These are phyloP conservation scores for Enteromius unitaeniatus DNA, from an alignment of 2,797 vertebrate genomes.

Conservation along the genomic window DNA sequence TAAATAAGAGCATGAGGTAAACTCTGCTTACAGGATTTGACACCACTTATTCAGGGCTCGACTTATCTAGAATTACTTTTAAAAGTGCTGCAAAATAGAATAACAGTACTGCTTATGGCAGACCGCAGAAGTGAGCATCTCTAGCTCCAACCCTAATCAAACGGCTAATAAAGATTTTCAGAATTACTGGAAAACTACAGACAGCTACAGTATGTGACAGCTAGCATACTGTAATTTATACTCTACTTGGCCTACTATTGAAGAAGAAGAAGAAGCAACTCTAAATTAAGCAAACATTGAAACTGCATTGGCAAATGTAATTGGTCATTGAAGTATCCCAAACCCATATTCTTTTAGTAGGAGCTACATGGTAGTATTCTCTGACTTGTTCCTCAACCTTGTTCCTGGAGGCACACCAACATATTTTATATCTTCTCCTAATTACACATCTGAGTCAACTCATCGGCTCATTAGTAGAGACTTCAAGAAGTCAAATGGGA, in stretches of 20 bases:
- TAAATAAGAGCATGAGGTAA: not conserved
- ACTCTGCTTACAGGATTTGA: not conserved
- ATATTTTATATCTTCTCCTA: not conserved
- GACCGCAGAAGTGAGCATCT: not conserved
- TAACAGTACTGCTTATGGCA: not conserved
- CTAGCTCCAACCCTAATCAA: not conserved
- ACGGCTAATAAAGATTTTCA: not conserved
- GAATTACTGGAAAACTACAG: not conserved
- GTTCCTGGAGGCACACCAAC: not conserved
- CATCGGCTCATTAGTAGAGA: not conserved
- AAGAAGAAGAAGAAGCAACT: not conserved
- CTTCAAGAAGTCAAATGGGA: not conserved
- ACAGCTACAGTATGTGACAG: not conserved
- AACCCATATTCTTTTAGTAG: not conserved
- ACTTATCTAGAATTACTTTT: not conserved
- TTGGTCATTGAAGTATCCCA: not conserved
- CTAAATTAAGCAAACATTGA: not conserved
- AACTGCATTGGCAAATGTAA: not conserved
- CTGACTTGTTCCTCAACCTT: not conserved
- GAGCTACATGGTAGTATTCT: not conserved
- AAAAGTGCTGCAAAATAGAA: not conserved
- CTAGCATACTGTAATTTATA: not conserved
- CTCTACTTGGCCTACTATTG: not conserved
- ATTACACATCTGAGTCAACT: not conserved
- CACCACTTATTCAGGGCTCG: not conserved